Base-by-base conservation (phyloP, 1,140 invertebrate species). In the Papilio polyxenes region DNA sequence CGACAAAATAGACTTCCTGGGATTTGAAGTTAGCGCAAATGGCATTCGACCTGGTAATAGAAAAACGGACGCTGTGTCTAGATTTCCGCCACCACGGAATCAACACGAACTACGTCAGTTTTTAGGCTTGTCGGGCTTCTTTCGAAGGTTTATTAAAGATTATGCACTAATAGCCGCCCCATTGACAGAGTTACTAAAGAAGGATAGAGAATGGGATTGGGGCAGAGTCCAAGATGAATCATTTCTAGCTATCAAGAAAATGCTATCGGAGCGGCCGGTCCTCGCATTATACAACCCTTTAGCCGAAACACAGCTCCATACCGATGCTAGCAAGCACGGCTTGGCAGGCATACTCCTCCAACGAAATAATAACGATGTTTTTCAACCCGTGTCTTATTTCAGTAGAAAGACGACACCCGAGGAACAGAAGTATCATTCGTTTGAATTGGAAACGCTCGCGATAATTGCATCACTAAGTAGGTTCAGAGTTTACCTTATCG, bases 21-120 rank as follows among this genome's bases (percentile, higher is more conserved):
- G 91, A 1, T 89, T 86, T 65, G 82, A 88, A 79, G 83, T 91
- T 17, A 83, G 82, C 23, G 44, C 80, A 11, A 77, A 83, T 53
- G 87, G 88, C 10, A 84, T 92, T 9, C 78, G 86, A 69, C 89
- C 90, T 11, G 89, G 89, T 44, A 31, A 23, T 10, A 72, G 69
- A 48, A 92, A 93, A 81, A 85, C 86, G 5, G 81, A 84, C 23
- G 92, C 91, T 7, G 87, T 93, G 8, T 75, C 84, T 10, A 83
- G 88, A 9, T 90, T 90, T 76, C 83, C 83, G 3, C 65, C 37
- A 49, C 89, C 90, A 8, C 82, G 15, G 49, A 86, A 89, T 69
- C 85, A 87, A 11, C 87, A 91, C 62, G 87, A 89, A 8, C 78
- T 93, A 9, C 84, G 89, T 49, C 86, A 91, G 75, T 93, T 92